Evolutionary conservation across 2,888 invertebrate species (phyloP).

Genomic region (Tineola bisselliella): DNA sequence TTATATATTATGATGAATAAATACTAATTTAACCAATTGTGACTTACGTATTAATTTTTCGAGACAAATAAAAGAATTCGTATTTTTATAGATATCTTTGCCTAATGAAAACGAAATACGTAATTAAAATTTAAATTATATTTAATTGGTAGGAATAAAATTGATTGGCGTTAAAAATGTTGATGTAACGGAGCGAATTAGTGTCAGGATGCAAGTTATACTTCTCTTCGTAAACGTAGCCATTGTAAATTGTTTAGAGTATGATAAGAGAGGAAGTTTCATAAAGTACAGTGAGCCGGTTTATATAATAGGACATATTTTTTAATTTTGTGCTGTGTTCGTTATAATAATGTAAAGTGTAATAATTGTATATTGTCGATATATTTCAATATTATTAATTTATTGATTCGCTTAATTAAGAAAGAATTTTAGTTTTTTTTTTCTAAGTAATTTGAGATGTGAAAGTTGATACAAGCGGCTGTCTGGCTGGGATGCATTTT

Average conservation of each 20-base stretch:
- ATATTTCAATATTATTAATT: slow-evolving; percentile 59
- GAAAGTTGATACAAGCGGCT: slow-evolving; percentile 30
- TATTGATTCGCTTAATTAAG: slow-evolving; percentile 60
- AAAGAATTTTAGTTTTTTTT: slow-evolving; percentile 34
- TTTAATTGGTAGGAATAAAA: slow-evolving; percentile 12
- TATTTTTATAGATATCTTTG: slow-evolving; percentile 64
- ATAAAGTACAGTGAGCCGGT: slow-evolving; percentile 45
- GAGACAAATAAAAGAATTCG: slow-evolving; percentile 18
- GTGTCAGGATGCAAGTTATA: slow-evolving; percentile 60
- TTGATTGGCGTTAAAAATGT: slow-evolving; percentile 6
- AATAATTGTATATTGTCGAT: slow-evolving; percentile 65
- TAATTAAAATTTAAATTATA: slow-evolving; percentile 19
- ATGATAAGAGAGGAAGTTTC: slow-evolving; percentile 41
- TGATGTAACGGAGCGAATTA: slow-evolving; percentile 4
- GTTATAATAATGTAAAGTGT: slow-evolving; percentile 64
- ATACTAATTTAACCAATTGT: slow-evolving; percentile 6
- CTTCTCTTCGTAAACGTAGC: slow-evolving; percentile 50
- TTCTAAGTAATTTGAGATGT: slow-evolving; percentile 35
- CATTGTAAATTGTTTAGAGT: slow-evolving; percentile 57
- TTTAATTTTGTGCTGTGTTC: slow-evolving; percentile 64
- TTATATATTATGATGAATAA: no score
- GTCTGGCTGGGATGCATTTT: slow-evolving; percentile 59
- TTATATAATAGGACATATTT: slow-evolving; percentile 34
- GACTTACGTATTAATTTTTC: slow-evolving; percentile 11
- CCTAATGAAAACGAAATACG: slow-evolving; percentile 64